Conservation (phyloP, 2,888 invertebrate genomes). For the Athripsodes cinereus region DNA sequence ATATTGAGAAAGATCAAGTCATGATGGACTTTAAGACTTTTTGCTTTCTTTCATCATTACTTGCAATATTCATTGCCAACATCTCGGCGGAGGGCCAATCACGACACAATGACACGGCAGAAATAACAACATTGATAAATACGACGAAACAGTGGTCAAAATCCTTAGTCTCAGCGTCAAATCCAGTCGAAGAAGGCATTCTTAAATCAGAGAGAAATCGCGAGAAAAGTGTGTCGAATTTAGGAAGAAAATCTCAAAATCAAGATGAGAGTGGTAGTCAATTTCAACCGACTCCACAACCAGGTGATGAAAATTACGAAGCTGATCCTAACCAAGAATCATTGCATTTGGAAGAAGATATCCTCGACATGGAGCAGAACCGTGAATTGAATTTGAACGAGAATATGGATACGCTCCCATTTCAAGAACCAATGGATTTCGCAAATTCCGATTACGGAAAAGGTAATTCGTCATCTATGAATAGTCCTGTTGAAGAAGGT, state of each 20-base stretch:
- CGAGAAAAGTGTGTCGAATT: conserved; percentile 15
- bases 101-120: conserved; percentile 22
- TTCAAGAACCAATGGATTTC: conserved; percentile 23
- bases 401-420: conserved; percentile 19
- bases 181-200: conserved; percentile 24
- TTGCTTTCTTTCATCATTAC: conserved; percentile 11
- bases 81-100: conserved; percentile 15
- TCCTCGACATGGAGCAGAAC: conserved; percentile 19
- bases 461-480: conserved; percentile 14
- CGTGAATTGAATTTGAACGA: conserved; percentile 13
- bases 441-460: conserved; percentile 17
- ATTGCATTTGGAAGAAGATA: conserved; percentile 23
- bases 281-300: conserved; percentile 3
- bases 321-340: conserved; percentile 16
- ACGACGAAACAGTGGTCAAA: conserved; percentile 18
- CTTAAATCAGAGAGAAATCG: conserved; percentile 21
- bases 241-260: conserved; percentile 6
- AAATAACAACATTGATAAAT: conserved; percentile 15
- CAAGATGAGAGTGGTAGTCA: background rate
- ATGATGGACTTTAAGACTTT: too few relatives aligned
- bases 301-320: conserved; percentile 17
- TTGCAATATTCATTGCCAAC: conserved; percentile 9
- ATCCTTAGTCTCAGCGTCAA: conserved; percentile 17
- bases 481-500: conserved; percentile 41
- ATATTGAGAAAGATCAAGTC: too few relatives aligned